Base-by-base conservation (phyloP, 2,797 vertebrate species). In the Betta splendens region DNA sequence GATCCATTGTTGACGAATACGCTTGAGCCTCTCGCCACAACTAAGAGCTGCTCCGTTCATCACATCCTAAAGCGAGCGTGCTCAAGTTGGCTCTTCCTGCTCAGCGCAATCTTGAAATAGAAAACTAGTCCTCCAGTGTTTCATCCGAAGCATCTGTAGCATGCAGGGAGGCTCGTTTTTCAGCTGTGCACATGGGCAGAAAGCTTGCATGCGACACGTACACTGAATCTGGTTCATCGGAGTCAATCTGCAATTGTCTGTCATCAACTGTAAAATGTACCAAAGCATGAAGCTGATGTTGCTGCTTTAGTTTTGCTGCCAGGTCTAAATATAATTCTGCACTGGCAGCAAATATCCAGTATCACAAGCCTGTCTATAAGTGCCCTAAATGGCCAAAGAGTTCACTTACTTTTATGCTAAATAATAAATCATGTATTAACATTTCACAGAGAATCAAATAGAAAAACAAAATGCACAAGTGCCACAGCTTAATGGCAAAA, bases 21-120 rank as follows among this genome's bases (percentile, higher is more conserved):
- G 53, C 76, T 58, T 18, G 2, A 26, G 63, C 61, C 39, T 77
- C 69, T 73, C 70, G 20, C 22, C 63, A 32, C 70, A 4, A 62
- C 71, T 64, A 57, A 16, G 37, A 3, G 11, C 76, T 46, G 56
- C 63, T 72, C 79, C 75, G 80, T 72, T 65, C 70, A 54, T 69
- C 72, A 63, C 81, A 62, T 70, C 82, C 77, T 63, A 63, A n/a
- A 83, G 65, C 17, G 7, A 56, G 66, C 38, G 23, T 39, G 47
- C 71, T 51, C 17, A 38, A 69, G 31, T 53, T 32, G 43, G 53
- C 68, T 80, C 88, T 72, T 86, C 87, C 65, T 76, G 83, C 87
- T 90, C 92, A 92, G 92, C 90, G 58, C 75, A 71, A 87, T 90
- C 90, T 90, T 77, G 84, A 92, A 93, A 93, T 92, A 92, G 90